Evolutionary conservation across 2,888 invertebrate species (phyloP).

Genomic region (Limnephilus lunatus): DNA sequence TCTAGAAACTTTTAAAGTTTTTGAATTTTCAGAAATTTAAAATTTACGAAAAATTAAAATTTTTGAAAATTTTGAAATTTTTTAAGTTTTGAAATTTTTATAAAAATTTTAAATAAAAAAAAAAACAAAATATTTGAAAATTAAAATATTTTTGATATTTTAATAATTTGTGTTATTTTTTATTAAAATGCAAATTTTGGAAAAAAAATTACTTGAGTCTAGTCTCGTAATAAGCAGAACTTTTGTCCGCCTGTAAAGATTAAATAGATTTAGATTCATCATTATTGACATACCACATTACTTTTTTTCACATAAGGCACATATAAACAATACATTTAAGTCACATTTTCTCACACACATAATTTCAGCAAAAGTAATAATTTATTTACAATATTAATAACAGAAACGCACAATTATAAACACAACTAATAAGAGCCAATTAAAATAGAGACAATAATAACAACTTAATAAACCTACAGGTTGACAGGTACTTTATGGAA

Average conservation of each 20-base stretch:
- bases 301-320: conserved; percentile 2
- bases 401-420: not conserved
- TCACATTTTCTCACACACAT: not conserved
- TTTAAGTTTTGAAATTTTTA: too few species aligned
- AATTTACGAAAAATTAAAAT: too few species aligned
- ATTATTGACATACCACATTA: conserved; percentile 32
- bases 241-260: conserved; percentile 39
- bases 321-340: not conserved
- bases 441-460: not conserved
- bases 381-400: not conserved
- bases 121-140: too few species aligned
- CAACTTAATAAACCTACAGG: not conserved
- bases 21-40: too few species aligned
- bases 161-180: too few species aligned
- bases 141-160: too few species aligned
- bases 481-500: not conserved
- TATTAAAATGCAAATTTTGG: too few species aligned
- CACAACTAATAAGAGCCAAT: not conserved
- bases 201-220: too few species aligned
- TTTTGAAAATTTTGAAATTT: too few species aligned
- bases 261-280: conserved; percentile 35
- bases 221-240: conserved; percentile 16
- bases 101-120: too few species aligned
- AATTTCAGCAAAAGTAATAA: not conserved
- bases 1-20: too few species aligned